A percentile compares a stretch with the other conserved stretches of the same genome.
These are phyloP conservation scores for Podarcis siculus DNA, from an alignment of 2,797 vertebrate genomes.

Conservation along the genomic window DNA sequence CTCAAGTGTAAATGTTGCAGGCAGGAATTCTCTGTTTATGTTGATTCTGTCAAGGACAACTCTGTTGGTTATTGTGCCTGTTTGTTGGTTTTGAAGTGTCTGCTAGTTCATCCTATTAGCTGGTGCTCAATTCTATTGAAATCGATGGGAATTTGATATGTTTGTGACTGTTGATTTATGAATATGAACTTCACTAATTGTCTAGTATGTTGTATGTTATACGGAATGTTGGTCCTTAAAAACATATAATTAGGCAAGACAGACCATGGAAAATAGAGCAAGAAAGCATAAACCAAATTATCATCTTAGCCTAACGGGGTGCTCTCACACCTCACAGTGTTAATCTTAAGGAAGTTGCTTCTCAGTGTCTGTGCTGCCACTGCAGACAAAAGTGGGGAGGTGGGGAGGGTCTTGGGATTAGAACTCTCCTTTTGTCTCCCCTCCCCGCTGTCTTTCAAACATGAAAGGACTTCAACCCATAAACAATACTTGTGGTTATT, in stretches of 20 bases:
- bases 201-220: not conserved
- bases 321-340: not conserved
- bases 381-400: not conserved
- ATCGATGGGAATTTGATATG: not conserved
- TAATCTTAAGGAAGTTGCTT: not conserved
- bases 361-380: not conserved
- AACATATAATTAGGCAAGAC: not conserved
- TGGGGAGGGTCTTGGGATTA: no score
- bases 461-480: not conserved
- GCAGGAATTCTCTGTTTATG: not conserved
- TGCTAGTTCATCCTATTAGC: not conserved
- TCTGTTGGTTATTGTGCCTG: not conserved
- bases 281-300: not conserved
- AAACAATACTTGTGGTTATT: slow-evolving; percentile 40
- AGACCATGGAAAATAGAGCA: not conserved
- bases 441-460: not conserved
- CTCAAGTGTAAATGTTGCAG: not conserved
- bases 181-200: not conserved
- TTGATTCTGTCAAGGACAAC: not conserved
- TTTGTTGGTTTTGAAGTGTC: not conserved
- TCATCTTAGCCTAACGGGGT: not conserved
- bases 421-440: not conserved
- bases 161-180: not conserved
- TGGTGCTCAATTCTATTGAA: not conserved
- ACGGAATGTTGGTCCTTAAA: not conserved